phyloP scores from a whole-genome alignment of 2,888 invertebrate genomes.

The Melanotus villosus region DNA sequence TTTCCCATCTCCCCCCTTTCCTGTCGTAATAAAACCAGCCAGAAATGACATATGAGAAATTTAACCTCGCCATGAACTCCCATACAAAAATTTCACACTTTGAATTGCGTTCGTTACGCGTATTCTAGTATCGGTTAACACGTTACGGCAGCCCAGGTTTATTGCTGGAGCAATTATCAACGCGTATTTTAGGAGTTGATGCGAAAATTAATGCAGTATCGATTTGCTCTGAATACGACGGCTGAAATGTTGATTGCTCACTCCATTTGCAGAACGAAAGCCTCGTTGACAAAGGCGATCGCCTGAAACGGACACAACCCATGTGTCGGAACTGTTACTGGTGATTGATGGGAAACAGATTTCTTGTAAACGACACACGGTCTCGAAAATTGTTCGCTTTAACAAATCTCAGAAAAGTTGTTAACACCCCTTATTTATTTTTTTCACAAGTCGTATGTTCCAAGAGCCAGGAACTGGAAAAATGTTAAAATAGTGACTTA shows the following conservation, averaged over 20 bases:
- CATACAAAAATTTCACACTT: conserved; percentile 23
- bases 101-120: conserved; percentile 15
- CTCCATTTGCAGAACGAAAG: conserved; percentile 27
- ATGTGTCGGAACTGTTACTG: conserved; percentile 1
- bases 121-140: conserved; percentile 9
- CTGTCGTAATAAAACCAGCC: not conserved
- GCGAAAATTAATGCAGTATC: not conserved
- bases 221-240: not conserved
- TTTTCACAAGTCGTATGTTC: too few relatives aligned
- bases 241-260: conserved; percentile 19
- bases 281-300: conserved; percentile 34
- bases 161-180: conserved; percentile 10
- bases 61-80: conserved; percentile 10
- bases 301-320: conserved; percentile 35
- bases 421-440: too few relatives aligned
- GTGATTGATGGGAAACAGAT: conserved; percentile 34
- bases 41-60: conserved; percentile 1
- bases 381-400: not conserved
- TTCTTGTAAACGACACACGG: not conserved
- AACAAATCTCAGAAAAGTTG: not conserved
- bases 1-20: too few relatives aligned
- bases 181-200: not conserved
- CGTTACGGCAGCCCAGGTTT: conserved; percentile 3
- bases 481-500: too few relatives aligned
- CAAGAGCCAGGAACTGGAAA: too few relatives aligned